Evolutionary conservation across 2,888 invertebrate species (phyloP), one percentile per base, ranked within the genome.

Genomic region (Desoria tigrina): DNA sequence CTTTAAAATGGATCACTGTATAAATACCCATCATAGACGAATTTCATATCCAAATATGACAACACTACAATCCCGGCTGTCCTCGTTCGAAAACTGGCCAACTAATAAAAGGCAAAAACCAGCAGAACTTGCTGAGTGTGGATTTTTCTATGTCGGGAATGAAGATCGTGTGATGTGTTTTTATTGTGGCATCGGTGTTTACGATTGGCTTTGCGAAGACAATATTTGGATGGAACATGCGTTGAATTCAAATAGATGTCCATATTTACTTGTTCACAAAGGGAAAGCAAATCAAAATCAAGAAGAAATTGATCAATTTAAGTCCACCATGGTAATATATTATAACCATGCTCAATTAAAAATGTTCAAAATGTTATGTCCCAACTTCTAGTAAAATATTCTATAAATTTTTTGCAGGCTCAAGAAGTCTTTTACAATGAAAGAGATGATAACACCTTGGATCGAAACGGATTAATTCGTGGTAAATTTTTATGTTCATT

Each of bases 181-280:
- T 32, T 53, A 65, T n/a, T 70, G 70, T 60, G 69, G 69, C 7
- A 51, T 63, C 42, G 64, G 66, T 3, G 4, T 69, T 11, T n/a
- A 57, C 9, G 61, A 67, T 23, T 67, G 66, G 62, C n/a, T 26
- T n/a, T 2, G 3, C 1, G 50, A 42, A n/a, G 70, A 70, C 28
- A 54, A 61, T 32, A 32, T 45, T 7, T 70, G 61, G 65, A 21
- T 70, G 21, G 70, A 70, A 26, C 70, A 70, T 61, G 67, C 66
- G 2, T 27, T 67, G 7, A 21, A 58, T 50, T 67, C 65, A 18
- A 45, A 21, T 45, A 45, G 21, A 45, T 45, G 45, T n/a, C 45
- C 45, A 9, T 45, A 45, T n/a, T 21, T 45, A 16, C 16, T 45
- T 45, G 6, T 45, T 6, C 6, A 45, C 21, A 45, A 45, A 45